Conservation (phyloP, 1,140 invertebrate species). For the Cyclargus thomasi region DNA sequence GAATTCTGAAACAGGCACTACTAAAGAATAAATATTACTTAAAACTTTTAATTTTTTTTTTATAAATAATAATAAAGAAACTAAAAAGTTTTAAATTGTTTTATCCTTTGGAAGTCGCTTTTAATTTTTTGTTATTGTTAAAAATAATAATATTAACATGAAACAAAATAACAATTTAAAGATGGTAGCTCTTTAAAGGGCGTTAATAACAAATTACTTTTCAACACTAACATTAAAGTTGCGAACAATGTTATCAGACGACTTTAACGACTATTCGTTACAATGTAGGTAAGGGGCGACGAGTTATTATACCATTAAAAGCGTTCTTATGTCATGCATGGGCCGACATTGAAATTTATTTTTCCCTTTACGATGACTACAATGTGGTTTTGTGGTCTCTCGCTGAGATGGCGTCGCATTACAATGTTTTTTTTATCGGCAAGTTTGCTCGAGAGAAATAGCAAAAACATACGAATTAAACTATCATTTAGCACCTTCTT, state of each 20-base stretch:
- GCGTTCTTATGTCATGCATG: conserved; percentile 31
- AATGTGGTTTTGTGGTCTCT: conserved; percentile 32
- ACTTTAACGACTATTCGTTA: conserved; percentile 25
- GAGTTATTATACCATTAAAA: conserved; percentile 37
- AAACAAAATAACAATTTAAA: not conserved
- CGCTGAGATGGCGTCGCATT: conserved; percentile 19
- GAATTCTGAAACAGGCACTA: too few relatives aligned
- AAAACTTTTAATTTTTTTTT: too few relatives aligned
- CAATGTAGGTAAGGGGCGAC: conserved; percentile 28
- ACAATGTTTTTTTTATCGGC: conserved; percentile 22
- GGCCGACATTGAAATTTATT: conserved; percentile 37
- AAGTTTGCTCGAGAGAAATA: too few relatives aligned
- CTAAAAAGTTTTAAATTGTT: too few relatives aligned
- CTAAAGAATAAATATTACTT: too few relatives aligned
- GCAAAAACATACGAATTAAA: too few relatives aligned
- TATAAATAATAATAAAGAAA: too few relatives aligned
- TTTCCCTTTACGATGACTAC: conserved; percentile 34
- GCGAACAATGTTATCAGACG: conserved; percentile 18
- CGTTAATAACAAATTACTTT: conserved; percentile 19
- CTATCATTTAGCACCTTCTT: too few relatives aligned
- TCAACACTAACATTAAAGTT: conserved; percentile 18
- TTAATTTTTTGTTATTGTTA: too few relatives aligned
- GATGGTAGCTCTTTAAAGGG: conserved; percentile 7
- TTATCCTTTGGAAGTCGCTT: too few relatives aligned
- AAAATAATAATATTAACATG: too few relatives aligned